Evolutionary conservation across 2,888 invertebrate species (phyloP), one percentile per base, ranked within the genome.

Genomic region (Chymomyza caudatula): DNA sequence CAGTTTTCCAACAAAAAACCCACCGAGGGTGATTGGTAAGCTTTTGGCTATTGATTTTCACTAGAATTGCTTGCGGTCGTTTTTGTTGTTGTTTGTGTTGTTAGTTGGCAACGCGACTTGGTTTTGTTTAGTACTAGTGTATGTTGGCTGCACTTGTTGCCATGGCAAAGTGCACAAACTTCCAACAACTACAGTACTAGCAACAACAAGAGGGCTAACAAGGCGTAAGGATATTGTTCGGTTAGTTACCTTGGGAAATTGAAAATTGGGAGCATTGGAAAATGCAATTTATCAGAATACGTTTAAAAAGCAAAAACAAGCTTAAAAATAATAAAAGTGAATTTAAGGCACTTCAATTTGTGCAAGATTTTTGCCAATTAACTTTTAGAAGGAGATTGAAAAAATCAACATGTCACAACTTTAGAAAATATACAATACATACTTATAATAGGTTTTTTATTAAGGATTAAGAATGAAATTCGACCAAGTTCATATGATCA

Each of bases 81-180:
- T 44, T n/a, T 44, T 11, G 44, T 13, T 44, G 44, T 6, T 11
- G 13, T 13, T 65, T 73, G 73, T 66, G 78, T 73, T 68, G 68
- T 76, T 69, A 68, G 83, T 80, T 80, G 80, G 77, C 79, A 82
- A 82, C 76, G 70, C 74, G 72, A 74, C 65, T 64, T 63, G 59
- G 69, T 58, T 65, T 60, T 68, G 71, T 65, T 65, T 70, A 62
- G n/a, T 68, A 68, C 62, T 65, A 25, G 22, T 61, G 44, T 58
- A 51, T 19, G 47, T 63, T 64, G 70, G 69, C 70, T 74, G 83
- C 82, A 82, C 83, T 85, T 82, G 80, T 80, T 85, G 78, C 85
- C 85, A 82, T 82, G 83, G 78, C 59, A 82, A 82, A 69, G 73
- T 80, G 85, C 83, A 80, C 67, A 67, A 71, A 71, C 65, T 67